Evolutionary conservation across 2,113 vertebrate species (phyloP), one percentile per base, ranked within the genome.

Genomic region (Calypte anna): DNA sequence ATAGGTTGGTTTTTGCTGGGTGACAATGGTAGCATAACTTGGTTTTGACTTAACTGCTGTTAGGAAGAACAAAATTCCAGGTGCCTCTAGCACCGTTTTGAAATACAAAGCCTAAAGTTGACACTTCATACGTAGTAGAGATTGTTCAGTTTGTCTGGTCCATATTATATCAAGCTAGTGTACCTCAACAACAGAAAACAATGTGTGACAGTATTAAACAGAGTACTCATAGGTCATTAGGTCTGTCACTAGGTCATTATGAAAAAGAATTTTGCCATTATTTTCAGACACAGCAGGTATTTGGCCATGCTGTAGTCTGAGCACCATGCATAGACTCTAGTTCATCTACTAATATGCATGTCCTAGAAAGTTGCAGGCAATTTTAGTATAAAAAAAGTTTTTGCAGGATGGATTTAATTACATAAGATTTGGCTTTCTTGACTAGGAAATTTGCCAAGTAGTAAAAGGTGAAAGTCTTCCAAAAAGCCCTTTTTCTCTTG

Each of bases 151-250:
- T 90, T 89, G 76, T 78, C 62, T 74, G 10, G 57, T 81, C 67
- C 25, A 21, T 64, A 36, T 64, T 63, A 79, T 61, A 80, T 74
- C 36, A 62, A 68, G 75, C 55, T 82, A 66, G 46, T 80, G 79
- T 74, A 86, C 76, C 79, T 70, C 74, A 68, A 50, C 59, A 91
- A 38, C 58, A 53, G 25, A 54, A 69, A 85, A 44, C 78, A 80
- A 84, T 82, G 84, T 85, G 72, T 80, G 80, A 91, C 72, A 50
- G 53, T 40, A 69, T 82, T 91, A 87, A 92, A 54, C 38, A 61
- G 30, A 38, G 27, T 55, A 67, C 38, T 38, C 55, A 38, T 67
- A 62, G 89, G 62, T 87, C 74, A 76, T 85, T 86, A 66, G 66
- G 30, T 77, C 59, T 82, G 53, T 80, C 40, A 40, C 12, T 40